Evolutionary conservation across 2,113 vertebrate species (phyloP).

Genomic region (Halichoerus grypus): DNA sequence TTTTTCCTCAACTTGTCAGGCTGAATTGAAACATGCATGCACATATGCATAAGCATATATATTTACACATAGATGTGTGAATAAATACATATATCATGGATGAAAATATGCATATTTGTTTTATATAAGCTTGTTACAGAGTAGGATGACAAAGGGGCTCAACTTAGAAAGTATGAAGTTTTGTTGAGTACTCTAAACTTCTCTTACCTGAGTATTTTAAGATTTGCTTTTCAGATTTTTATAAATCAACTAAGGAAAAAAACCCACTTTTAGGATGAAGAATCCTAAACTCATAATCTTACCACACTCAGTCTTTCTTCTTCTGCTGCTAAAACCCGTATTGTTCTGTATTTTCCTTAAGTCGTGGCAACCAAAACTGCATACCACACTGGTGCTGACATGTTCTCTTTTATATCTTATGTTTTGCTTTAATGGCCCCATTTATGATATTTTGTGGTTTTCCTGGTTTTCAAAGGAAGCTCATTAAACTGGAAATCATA

Average conservation of each 20-base stretch:
- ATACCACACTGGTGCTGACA: neutral
- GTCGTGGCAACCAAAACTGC: neutral
- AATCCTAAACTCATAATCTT: neutral
- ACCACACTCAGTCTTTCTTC: neutral
- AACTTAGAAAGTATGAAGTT: neutral
- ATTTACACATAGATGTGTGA: neutral
- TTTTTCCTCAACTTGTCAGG: neutral
- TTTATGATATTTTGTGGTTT: neutral
- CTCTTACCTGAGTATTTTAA: neutral
- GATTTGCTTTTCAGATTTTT: neutral
- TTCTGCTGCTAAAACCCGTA: neutral
- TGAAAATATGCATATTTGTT: neutral
- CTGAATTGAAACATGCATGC: neutral
- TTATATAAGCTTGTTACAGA: neutral
- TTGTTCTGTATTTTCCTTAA: neutral
- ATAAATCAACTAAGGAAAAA: neutral
- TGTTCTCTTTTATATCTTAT: constrained; percentile 27
- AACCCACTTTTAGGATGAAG: neutral
- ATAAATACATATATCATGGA: neutral
- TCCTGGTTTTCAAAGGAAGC: neutral
- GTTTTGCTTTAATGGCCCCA: neutral
- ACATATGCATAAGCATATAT: neutral
- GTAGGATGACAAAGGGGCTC: neutral
- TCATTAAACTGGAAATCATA: neutral
- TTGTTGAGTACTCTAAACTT: neutral